These are phyloP conservation scores for Agrotis segetum DNA, from an alignment of 2,888 invertebrate species.

Conservation along the genomic window DNA sequence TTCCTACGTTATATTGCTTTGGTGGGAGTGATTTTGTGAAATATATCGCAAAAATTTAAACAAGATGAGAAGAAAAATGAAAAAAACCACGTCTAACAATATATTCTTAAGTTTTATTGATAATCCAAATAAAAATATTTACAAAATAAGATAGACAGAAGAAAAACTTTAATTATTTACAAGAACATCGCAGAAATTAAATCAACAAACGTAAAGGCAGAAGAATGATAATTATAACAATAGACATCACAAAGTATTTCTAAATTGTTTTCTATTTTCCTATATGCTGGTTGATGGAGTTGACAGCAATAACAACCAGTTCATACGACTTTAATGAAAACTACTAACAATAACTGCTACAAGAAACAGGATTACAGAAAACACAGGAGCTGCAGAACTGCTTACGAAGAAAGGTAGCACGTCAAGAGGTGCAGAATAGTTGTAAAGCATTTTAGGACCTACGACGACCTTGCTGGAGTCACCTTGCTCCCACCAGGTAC, in stretches of 20 bases:
- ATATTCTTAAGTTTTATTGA: background rate
- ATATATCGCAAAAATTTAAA: too few relatives aligned
- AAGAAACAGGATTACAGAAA: conserved; percentile 41
- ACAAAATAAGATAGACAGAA: background rate
- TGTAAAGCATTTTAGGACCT: conserved; percentile 79
- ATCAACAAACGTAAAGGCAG: too few relatives aligned
- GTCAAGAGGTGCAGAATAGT: conserved; percentile 91
- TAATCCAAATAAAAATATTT: background rate
- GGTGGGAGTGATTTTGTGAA: too few relatives aligned
- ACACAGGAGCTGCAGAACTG: conserved; percentile 16
- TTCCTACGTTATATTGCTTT: too few relatives aligned
- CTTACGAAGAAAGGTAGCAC: conserved; percentile 91
- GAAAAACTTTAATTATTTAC: too few relatives aligned
- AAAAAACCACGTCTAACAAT: background rate
- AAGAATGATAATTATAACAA: too few relatives aligned
- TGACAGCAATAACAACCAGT: too few relatives aligned
- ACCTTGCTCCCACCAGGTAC: conserved; percentile 92
- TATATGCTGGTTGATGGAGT: too few relatives aligned
- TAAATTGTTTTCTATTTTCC: too few relatives aligned
- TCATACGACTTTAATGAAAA: background rate
- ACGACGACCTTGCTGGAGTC: conserved; percentile 49
- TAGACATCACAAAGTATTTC: too few relatives aligned
- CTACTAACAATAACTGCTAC: conserved; percentile 12
- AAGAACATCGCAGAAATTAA: too few relatives aligned
- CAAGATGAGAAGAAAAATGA: background rate